Conservation (phyloP, 2,888 invertebrate genomes). For the Melikaiella ostensackeni region DNA sequence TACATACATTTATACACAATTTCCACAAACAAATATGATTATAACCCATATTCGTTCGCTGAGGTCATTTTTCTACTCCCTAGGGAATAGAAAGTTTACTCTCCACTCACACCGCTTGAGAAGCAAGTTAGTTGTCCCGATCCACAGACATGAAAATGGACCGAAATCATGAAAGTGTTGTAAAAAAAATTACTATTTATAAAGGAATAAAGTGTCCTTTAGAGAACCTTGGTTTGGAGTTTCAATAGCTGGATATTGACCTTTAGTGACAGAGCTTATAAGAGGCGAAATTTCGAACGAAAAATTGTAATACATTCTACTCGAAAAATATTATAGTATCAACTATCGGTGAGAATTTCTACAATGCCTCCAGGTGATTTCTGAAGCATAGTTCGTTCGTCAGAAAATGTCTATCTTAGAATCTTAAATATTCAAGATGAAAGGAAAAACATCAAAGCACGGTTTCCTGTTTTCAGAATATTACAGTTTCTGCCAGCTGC, state of each 20-base stretch:
- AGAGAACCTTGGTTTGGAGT: background rate
- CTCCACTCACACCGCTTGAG: no score
- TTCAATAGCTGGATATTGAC: constrained; percentile 13
- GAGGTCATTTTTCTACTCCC: no score
- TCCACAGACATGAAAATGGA: no score
- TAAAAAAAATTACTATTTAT: background rate
- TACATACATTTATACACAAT: no score
- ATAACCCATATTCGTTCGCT: no score
- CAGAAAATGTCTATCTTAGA: constrained; percentile 2
- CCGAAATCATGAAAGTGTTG: no score
- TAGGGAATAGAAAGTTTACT: no score
- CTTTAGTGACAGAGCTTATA: constrained; percentile 3
- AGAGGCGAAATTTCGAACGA: constrained; percentile 9
- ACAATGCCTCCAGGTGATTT: constrained; percentile 2
- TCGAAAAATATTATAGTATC: background rate
- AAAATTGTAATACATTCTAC: background rate
- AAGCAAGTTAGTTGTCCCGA: no score
- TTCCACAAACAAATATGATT: no score
- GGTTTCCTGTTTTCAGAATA: background rate
- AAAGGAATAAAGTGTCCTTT: background rate
- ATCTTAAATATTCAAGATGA: background rate
- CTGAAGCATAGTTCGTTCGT: background rate
- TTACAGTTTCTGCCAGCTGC: background rate
- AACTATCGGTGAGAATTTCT: background rate
- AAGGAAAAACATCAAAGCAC: constrained; percentile 1